phyloP scores from a whole-genome alignment of 2,113 vertebrate genomes.

The Orthonyx spaldingii region DNA sequence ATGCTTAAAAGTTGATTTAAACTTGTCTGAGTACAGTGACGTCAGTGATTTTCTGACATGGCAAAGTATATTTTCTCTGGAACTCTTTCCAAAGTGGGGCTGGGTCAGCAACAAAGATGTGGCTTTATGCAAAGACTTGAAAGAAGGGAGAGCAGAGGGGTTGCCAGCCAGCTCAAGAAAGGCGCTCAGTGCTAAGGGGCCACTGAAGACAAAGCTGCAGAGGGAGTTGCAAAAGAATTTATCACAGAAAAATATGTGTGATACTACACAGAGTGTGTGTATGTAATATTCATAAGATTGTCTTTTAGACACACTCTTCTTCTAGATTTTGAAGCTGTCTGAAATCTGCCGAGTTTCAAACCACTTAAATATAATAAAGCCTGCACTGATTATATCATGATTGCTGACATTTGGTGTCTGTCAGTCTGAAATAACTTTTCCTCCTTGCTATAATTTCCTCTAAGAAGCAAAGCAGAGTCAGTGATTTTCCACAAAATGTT shows the following conservation, averaged over 20 bases:
- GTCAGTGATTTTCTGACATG: background rate
- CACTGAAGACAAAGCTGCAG: background rate
- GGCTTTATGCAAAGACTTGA: background rate
- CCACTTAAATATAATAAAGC: slow-evolving; percentile 59
- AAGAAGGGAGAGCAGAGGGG: background rate
- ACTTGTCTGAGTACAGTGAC: background rate
- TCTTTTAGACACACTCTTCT: background rate
- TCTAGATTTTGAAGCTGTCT: slow-evolving; percentile 55
- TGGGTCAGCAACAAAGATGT: background rate
- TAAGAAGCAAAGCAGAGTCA: background rate
- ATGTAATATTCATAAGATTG: slow-evolving; percentile 54
- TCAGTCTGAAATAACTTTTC: slow-evolving; percentile 26
- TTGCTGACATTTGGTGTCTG: slow-evolving; percentile 64
- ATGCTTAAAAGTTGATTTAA: background rate
- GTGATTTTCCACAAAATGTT: background rate
- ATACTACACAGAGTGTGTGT: background rate
- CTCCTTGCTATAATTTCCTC: slow-evolving; percentile 11
- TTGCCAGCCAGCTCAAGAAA: background rate
- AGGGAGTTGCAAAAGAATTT: slow-evolving; percentile 9
- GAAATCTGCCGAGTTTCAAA: slow-evolving; percentile 52
- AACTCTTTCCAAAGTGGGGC: background rate
- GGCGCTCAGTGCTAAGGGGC: background rate
- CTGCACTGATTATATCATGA: slow-evolving; percentile 59
- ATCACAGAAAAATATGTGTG: background rate
- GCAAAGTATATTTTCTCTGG: background rate